Evolutionary conservation across 2,797 vertebrate species (phyloP).

Genomic region (Neosilurus mollespiculum): DNA sequence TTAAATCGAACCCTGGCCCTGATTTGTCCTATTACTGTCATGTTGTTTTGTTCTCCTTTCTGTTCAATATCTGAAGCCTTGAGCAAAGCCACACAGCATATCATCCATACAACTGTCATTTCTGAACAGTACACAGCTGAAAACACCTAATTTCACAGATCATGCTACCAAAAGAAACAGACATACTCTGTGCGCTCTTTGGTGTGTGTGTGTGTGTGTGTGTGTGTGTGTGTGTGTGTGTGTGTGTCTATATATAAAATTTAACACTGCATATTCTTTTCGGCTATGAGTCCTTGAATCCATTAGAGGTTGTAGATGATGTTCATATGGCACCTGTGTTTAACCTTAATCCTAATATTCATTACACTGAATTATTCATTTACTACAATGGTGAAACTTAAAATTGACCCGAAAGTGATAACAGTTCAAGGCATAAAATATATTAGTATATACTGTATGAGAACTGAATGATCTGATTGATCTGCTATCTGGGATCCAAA

Average conservation of each 20-base stretch:
- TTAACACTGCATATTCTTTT: background rate
- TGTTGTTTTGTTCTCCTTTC: background rate
- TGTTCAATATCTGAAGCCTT: background rate
- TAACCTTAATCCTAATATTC: background rate
- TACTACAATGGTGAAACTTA: background rate
- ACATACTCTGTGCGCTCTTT: background rate
- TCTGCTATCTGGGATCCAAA: too few relatives aligned
- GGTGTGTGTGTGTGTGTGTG: too few relatives aligned
- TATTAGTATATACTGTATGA: background rate
- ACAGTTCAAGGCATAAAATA: background rate
- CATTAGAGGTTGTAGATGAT: background rate
- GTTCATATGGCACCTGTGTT: too few relatives aligned
- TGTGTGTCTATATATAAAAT: background rate
- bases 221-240: too few relatives aligned
- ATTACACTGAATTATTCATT: background rate
- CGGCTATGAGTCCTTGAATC: background rate
- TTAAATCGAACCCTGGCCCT: background rate
- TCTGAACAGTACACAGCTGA: background rate
- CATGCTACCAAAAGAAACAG: background rate
- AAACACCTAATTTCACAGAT: background rate
- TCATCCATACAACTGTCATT: background rate
- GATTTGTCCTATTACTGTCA: constrained; percentile 8
- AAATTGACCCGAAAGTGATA: background rate
- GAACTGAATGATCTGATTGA: too few relatives aligned
- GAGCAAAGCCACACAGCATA: constrained; percentile 2